Base-by-base conservation (phyloP, 2,113 vertebrate species). In the Nesoenas mayeri region DNA sequence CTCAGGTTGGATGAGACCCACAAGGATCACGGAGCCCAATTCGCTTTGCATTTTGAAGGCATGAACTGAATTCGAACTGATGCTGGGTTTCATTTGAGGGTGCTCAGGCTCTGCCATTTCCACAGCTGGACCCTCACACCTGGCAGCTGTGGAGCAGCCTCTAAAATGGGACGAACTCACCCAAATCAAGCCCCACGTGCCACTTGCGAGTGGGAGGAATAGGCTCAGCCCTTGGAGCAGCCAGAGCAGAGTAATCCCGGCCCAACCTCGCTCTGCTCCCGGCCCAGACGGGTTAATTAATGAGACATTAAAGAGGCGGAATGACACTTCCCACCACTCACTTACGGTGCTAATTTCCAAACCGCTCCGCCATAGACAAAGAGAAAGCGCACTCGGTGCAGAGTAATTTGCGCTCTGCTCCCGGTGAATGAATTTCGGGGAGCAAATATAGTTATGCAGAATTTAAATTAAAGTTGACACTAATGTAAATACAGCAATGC, bases 391-490 rank as follows among this genome's bases (percentile, higher is more conserved):
- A 79, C 91, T 92, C 65, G 79, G 97, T 88, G 96, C 97, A 81
- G 96, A 98, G 97, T 97, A 97, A 98, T 98, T 98, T 98, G 97
- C 57, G 78, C 48, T 70, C 88, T 92, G 96, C 94, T 97, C 93
- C 94, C 32, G 75, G 97, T 5, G 97, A 97, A 98, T 97, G 97
- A 98, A 97, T 98, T 98, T 97, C 97, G 95, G 40, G 98, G 97
- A 97, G 98, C 97, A 98, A 98, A 98, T 98, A 98, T 95, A 97
- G 97, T 98, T 98, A 98, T 97, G 97, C 94, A 61, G 97, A 96
- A 98, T 98, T 98, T 98, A 98, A 98, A 98, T 98, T 98, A 98
- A 98, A 98, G 97, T 96, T 97, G 98, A 98, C 97, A 97, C 97
- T 98, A 98, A 97, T 95, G 98, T 97, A 98, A 98, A 98, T 97